Evolutionary conservation across 2,888 invertebrate genomes (phyloP).

Genomic region (Meandrusa payeni): DNA sequence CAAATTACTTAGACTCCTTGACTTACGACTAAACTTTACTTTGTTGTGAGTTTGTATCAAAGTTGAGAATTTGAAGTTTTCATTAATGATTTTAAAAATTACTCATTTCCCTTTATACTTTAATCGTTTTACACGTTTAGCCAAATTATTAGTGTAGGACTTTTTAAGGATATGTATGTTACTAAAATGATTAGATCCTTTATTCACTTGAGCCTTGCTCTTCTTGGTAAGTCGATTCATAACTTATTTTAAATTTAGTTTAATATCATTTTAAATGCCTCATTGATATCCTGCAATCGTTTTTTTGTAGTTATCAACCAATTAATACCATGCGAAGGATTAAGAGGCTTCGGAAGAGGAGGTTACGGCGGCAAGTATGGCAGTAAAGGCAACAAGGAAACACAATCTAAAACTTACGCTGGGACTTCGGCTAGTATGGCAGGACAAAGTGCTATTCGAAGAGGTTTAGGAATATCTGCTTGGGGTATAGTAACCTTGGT

Average conservation of each 20-base stretch:
- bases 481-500: constrained; percentile 83
- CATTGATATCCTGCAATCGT: too few species aligned
- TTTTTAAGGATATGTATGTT: too few species aligned
- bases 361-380: constrained; percentile 32
- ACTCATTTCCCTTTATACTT: too few species aligned
- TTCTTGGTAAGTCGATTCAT: constrained; percentile 60
- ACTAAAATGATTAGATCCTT: constrained; percentile 47
- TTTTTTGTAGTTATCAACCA: constrained; percentile 51
- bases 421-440: constrained; percentile 48
- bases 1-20: too few species aligned
- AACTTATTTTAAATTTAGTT: too few species aligned
- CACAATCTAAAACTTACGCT: constrained; percentile 37
- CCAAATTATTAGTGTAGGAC: too few species aligned
- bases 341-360: constrained; percentile 33
- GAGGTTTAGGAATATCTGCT: constrained; percentile 80
- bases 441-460: constrained; percentile 44
- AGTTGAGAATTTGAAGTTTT: too few species aligned
- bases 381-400: constrained; percentile 35
- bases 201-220: constrained; percentile 44
- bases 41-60: too few species aligned
- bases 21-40: too few species aligned
- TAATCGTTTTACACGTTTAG: too few species aligned
- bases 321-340: constrained; percentile 42
- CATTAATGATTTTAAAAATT: too few species aligned
- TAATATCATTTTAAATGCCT: too few species aligned